Conservation (phyloP, 1,140 invertebrate genomes). For the Periplaneta americana region DNA sequence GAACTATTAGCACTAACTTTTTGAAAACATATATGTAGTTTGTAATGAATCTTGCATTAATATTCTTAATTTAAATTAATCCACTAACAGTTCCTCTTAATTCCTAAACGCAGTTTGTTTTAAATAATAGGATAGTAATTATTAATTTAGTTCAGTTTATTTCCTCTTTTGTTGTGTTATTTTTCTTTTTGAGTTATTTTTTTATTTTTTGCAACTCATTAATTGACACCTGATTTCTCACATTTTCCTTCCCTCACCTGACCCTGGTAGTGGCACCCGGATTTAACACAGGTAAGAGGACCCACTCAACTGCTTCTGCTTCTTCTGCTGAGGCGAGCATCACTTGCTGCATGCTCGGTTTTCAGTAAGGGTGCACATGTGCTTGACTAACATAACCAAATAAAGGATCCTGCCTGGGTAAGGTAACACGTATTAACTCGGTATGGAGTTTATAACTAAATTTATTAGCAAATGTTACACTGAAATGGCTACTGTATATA, state of each 20-base stretch:
- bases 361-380: not conserved
- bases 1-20: too few species aligned
- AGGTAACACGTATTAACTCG: too few species aligned
- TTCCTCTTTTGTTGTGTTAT: not conserved
- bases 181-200: not conserved
- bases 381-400: not conserved
- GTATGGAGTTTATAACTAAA: too few species aligned
- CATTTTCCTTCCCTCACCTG: slow-evolving; percentile 12
- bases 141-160: not conserved
- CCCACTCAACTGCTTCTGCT: not conserved
- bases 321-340: not conserved
- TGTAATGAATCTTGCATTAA: not conserved
- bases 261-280: slow-evolving; percentile 14
- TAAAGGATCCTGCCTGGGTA: not conserved
- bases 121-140: not conserved
- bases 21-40: too few species aligned
- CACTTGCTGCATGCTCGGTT: not conserved
- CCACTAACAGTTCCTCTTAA: not conserved
- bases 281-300: slow-evolving; percentile 13
- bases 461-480: too few species aligned
- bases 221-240: slow-evolving; percentile 15
- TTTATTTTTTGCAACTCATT: slow-evolving; percentile 9
- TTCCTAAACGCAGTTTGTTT: not conserved
- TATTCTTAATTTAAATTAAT: slow-evolving; percentile 5
- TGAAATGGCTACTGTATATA: too few species aligned